A percentile compares a stretch with the other conserved stretches of the same genome.
phyloP scores from a whole-genome alignment of 2,888 invertebrate genomes.

The Antheraea assamensis region DNA sequence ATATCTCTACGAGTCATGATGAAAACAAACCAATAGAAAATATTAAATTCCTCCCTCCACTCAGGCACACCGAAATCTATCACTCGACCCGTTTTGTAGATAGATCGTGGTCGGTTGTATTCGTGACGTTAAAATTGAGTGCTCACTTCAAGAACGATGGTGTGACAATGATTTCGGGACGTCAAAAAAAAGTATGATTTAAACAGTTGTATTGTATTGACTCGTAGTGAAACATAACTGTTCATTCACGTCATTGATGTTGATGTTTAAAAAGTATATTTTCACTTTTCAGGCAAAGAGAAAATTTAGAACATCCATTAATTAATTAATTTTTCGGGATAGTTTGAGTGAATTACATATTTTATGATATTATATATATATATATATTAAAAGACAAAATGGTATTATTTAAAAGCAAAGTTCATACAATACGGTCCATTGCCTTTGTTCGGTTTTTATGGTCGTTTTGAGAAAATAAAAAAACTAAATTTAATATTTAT shows the following conservation, averaged over 20 bases:
- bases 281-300: too few relatives aligned
- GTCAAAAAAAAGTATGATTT: background rate
- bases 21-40: background rate
- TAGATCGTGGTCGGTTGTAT: slow-evolving; percentile 10
- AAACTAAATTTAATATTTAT: too few relatives aligned
- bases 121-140: slow-evolving; percentile 6
- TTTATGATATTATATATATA: too few relatives aligned
- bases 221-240: background rate
- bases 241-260: background rate
- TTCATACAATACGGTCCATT: too few relatives aligned
- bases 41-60: background rate
- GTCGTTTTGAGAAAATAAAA: too few relatives aligned
- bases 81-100: slow-evolving; percentile 11
- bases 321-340: background rate
- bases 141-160: background rate
- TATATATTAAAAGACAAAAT: too few relatives aligned
- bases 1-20: background rate
- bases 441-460: too few relatives aligned
- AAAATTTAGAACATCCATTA: too few relatives aligned
- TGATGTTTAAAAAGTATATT: background rate
- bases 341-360: background rate
- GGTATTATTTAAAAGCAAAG: background rate
- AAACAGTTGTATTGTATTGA: background rate
- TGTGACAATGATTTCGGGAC: slow-evolving; percentile 4
- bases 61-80: background rate